Evolutionary conservation across 2,113 vertebrate genomes (phyloP), one percentile per base, ranked within the genome.

Genomic region (Talpa occidentalis): DNA sequence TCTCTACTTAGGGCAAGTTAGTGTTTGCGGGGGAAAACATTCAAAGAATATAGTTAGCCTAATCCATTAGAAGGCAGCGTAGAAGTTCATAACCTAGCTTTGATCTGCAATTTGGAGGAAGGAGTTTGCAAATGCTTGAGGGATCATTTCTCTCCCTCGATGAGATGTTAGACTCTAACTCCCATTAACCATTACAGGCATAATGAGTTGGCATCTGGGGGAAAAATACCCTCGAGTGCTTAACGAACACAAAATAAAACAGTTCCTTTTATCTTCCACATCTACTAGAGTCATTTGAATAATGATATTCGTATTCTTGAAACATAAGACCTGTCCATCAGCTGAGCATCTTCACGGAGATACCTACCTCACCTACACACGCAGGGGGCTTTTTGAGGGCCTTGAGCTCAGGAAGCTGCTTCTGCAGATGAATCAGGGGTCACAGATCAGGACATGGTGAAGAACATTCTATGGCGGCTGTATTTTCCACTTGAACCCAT

Each of bases 221-320:
- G 80, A 90, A 96, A 93, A 32, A 84, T 74, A 87, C 56, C 92
- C 94, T 96, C 79, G 44, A 30, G 74, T 93, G 94, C 94, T 97
- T 96, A 94, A 91, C n/a, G 91, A 96, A 95, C 94, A 92, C 96
- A 96, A 97, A 98, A 97, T 90, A 90, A 81, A 74, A 94, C 93
- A 94, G 37, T 95, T 88, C 93, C 81, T 96, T 98, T 97, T 94
- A 97, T 98, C 97, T 98, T 77, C 93, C 35, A 93, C 94, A 93
- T 37, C 93, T 89, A 93, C 74, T 81, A 94, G 91, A 88, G 69
- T 95, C 84, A 88, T 96, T 94, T 97, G 90, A 97, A 96, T 93
- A 93, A 97, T 44, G 42, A 93, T 93, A 97, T 96, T 96, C 73
- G 44, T 95, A 96, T 95, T 94, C 89, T 44, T 79, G 49, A 88